Evolutionary conservation across 2,888 invertebrate species (phyloP).

Genomic region (Chesias legatella): DNA sequence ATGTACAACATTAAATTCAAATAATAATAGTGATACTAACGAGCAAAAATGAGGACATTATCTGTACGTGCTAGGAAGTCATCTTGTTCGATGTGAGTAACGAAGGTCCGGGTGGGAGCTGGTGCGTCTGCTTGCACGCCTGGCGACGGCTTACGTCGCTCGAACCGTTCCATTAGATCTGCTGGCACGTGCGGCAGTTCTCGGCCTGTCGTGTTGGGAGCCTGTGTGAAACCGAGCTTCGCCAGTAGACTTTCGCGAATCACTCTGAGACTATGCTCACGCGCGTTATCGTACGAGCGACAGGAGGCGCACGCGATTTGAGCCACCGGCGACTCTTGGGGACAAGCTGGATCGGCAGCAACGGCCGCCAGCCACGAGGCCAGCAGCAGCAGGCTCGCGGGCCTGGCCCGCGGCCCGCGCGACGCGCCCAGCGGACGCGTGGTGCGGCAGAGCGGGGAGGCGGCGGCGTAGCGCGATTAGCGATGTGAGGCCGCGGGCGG

Average conservation of each 20-base stretch:
- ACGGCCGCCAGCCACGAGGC: slow-evolving; percentile 74
- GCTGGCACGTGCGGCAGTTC: slow-evolving; percentile 80
- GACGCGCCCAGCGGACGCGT: slow-evolving; percentile 79
- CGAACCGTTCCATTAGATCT: slow-evolving; percentile 74
- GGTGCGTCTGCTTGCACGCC: slow-evolving; percentile 82
- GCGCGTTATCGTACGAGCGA: slow-evolving; percentile 78
- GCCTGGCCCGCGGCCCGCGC: slow-evolving; percentile 80
- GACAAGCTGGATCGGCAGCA: slow-evolving; percentile 65
- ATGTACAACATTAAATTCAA: slow-evolving; percentile 14
- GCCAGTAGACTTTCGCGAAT: slow-evolving; percentile 83
- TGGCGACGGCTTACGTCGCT: slow-evolving; percentile 75
- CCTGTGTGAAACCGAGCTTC: slow-evolving; percentile 81
- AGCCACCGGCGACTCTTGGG: slow-evolving; percentile 54
- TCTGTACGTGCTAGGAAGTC: slow-evolving; percentile 85
- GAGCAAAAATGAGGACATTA: slow-evolving; percentile 85
- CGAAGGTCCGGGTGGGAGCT: slow-evolving; percentile 71
- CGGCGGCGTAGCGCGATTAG: slow-evolving; percentile 73
- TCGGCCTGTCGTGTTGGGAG: slow-evolving; percentile 83
- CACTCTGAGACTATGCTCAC: slow-evolving; percentile 81
- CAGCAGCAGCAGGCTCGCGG: slow-evolving; percentile 79
- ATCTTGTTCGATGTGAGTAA: slow-evolving; percentile 81
- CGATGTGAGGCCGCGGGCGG: slow-evolving; percentile 75
- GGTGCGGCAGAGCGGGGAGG: slow-evolving; percentile 77
- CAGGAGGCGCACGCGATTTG: slow-evolving; percentile 75
- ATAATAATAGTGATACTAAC: slow-evolving; percentile 69